Evolutionary conservation across 2,888 invertebrate genomes (phyloP).

Genomic region (Hymenopus coronatus): DNA sequence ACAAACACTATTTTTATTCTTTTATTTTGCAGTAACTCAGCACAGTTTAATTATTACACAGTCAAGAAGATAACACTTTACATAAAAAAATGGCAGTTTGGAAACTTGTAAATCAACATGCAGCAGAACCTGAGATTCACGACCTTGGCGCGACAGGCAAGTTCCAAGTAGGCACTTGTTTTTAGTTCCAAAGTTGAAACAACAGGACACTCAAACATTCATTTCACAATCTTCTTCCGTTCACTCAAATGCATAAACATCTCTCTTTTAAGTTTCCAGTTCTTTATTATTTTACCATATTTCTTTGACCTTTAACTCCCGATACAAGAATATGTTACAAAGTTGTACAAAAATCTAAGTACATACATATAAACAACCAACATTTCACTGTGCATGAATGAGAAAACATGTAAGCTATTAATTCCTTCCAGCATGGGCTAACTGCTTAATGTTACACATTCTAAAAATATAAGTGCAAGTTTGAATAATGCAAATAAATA

Average conservation of each 20-base stretch:
- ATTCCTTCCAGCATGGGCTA: background rate
- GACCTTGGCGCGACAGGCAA: background rate
- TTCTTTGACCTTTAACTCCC: background rate
- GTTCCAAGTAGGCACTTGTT: background rate
- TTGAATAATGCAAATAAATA: too few relatives aligned
- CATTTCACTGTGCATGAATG: background rate
- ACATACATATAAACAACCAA: background rate
- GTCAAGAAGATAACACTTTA: background rate
- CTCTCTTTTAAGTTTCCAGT: background rate
- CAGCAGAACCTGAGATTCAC: background rate
- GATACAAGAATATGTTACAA: background rate
- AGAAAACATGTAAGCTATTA: background rate
- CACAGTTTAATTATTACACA: background rate
- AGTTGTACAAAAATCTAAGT: background rate
- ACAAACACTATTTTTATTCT: background rate
- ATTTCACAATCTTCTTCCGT: background rate
- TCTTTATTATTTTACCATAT: background rate
- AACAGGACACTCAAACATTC: background rate
- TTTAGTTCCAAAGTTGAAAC: background rate
- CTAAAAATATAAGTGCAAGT: too few relatives aligned
- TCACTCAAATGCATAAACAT: background rate
- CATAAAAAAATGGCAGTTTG: background rate
- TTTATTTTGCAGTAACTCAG: background rate
- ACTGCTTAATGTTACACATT: background rate
- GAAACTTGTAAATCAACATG: background rate